Conservation (phyloP, 1,140 invertebrate species). For the Habropoda laboriosa region DNA sequence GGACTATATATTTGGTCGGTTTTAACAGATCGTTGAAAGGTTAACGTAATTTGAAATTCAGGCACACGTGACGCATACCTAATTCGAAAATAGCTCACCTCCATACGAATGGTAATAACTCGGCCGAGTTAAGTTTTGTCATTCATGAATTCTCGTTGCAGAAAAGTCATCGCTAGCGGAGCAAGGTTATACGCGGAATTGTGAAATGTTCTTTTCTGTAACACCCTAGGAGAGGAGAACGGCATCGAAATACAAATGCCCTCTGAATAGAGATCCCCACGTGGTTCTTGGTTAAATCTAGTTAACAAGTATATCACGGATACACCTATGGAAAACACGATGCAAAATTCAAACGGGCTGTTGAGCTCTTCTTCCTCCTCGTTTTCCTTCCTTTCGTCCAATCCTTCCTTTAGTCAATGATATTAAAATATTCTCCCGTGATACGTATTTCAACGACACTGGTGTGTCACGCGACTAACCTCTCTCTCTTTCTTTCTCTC, state of each 20-base stretch:
- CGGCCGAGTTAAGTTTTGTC: not conserved
- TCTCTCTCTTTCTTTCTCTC: no score
- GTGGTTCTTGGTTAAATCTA: no score
- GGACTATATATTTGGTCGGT: no score
- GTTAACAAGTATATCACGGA: not conserved
- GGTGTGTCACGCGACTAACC: no score
- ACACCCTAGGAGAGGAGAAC: no score
- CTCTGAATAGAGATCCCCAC: not conserved
- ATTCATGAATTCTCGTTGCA: conserved; percentile 12
- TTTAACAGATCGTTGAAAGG: no score
- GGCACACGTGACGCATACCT: not conserved
- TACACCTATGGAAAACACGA: not conserved
- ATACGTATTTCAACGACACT: not conserved
- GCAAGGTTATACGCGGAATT: not conserved
- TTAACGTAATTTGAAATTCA: not conserved
- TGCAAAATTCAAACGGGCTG: not conserved
- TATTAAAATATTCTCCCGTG: conserved; percentile 7
- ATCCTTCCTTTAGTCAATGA: not conserved
- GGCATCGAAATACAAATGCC: conserved; percentile 1
- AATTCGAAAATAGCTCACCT: not conserved
- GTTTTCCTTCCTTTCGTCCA: no score
- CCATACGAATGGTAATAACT: conserved; percentile 3
- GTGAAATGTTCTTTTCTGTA: not conserved
- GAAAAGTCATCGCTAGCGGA: not conserved
- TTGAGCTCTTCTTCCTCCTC: not conserved